Base-by-base conservation (phyloP, 2,113 vertebrate genomes). In the Gracilinanus agilis region DNA sequence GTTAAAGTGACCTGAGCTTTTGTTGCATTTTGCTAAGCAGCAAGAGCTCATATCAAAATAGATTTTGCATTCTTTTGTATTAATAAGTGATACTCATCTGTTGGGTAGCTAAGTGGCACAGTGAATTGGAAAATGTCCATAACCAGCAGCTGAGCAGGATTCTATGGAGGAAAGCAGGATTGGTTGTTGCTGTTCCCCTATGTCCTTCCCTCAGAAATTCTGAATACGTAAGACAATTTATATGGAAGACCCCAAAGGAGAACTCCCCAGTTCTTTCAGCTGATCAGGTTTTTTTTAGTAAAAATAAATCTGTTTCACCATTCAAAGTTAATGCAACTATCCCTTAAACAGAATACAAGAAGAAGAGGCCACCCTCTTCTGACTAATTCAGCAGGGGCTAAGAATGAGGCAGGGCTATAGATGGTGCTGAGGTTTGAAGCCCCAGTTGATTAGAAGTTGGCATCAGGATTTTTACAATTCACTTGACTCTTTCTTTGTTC, bases 171-270 rank as follows among this genome's bases (percentile, higher is more conserved):
- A 99, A 98, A 97, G 98, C 98, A 94, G 98, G 98, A n/a, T 89
- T 99, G 96, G 98, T 95, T 90, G 96, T 98, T 97, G 95, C 94
- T 93, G 95, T 5, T 40, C 67, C 0, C 88, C 97, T 95, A 90
- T 97, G 96, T 67, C 96, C 95, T 95, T 96, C 97, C 24, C 98
- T 97, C 53, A 98, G 98, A 96, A 98, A 97, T 97, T 99, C 99
- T 89, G 99, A 99, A 93, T 99, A 99, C 97, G 98, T 98, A 97
- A 99, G 98, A 90, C 98, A 99, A 34, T 99, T 99, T 98, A 97
- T 98, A 56, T 99, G 99, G 99, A 99, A 98, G 97, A 99, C 96
- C n/a, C 97, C 97, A 89, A 97, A 97, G 88, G 97, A 98, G 93
- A 97, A 98, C 53, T 98, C 98, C 40, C 99, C 99, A 27, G 96